Conservation (phyloP, 1,140 invertebrate species). For the Agrypnia vestita region DNA sequence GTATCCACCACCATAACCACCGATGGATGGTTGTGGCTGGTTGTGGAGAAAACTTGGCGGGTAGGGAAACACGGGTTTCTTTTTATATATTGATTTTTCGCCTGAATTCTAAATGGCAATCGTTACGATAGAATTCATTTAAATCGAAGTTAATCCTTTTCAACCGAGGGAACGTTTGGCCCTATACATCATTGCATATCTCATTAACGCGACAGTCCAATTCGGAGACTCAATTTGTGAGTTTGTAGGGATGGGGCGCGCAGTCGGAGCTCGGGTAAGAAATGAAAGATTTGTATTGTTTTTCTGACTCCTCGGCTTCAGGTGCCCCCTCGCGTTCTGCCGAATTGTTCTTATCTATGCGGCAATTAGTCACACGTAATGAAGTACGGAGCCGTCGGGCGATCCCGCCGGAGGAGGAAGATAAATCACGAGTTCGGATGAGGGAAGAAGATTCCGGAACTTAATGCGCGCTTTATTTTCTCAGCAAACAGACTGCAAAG, state of each 20-base stretch:
- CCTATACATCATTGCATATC: slow-evolving; percentile 3
- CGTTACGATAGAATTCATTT: background rate
- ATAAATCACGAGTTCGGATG: slow-evolving; percentile 54
- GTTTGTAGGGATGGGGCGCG: too few species aligned
- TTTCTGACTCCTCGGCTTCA: slow-evolving; percentile 1
- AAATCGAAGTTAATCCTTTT: background rate
- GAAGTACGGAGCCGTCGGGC: slow-evolving; percentile 40
- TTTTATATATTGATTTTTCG: too few species aligned
- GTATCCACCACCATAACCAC: too few species aligned
- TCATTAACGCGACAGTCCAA: slow-evolving; percentile 7
- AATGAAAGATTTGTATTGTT: slow-evolving; percentile 56
- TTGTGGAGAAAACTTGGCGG: too few species aligned
- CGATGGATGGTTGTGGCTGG: too few species aligned
- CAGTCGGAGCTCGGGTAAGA: slow-evolving; percentile 2
- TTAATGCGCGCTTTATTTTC: slow-evolving; percentile 54
- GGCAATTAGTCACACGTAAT: slow-evolving; percentile 59
- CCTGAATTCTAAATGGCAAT: too few species aligned
- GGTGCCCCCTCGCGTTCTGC: background rate
- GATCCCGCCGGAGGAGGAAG: slow-evolving; percentile 17
- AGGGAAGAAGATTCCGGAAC: slow-evolving; percentile 44
- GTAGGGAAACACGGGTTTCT: too few species aligned
- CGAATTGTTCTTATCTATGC: slow-evolving; percentile 50
- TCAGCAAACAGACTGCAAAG: slow-evolving; percentile 51
- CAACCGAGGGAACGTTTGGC: background rate
- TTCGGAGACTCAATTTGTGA: background rate